Evolutionary conservation across 1,140 invertebrate genomes (phyloP).

Genomic region (Drosophila mojavensis): DNA sequence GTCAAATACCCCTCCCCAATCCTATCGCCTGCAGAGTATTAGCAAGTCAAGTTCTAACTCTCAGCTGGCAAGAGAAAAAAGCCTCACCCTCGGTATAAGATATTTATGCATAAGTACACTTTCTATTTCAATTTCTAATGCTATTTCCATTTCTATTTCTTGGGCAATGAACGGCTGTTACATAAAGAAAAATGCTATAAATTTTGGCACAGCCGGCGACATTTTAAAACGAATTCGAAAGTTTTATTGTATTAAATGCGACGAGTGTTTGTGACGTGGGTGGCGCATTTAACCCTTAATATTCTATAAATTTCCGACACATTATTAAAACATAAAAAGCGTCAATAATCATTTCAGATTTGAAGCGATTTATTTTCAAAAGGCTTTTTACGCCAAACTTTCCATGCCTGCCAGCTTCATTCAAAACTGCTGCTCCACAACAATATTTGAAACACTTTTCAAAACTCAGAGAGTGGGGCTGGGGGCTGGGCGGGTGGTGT

Average conservation of each 20-base stretch:
- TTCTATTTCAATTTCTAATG: slow-evolving; percentile 2
- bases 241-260: slow-evolving; percentile 71
- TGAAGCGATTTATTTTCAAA: slow-evolving; percentile 73
- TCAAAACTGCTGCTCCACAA: slow-evolving; percentile 6
- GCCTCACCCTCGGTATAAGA: slow-evolving; percentile 20
- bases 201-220: slow-evolving; percentile 72
- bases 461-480: not conserved
- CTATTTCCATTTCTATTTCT: slow-evolving; percentile 40
- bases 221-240: slow-evolving; percentile 79
- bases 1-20: too few relatives aligned
- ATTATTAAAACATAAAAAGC: slow-evolving; percentile 83
- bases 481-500: not conserved
- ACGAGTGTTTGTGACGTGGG: slow-evolving; percentile 72
- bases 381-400: slow-evolving; percentile 31
- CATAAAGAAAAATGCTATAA: slow-evolving; percentile 66
- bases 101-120: slow-evolving; percentile 57
- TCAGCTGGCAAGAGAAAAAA: not conserved
- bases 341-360: slow-evolving; percentile 81
- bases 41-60: too few relatives aligned
- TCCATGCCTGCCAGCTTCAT: not conserved
- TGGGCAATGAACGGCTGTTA: slow-evolving; percentile 61
- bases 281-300: slow-evolving; percentile 75
- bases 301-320: slow-evolving; percentile 63
- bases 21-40: too few relatives aligned
- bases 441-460: slow-evolving; percentile 40